Evolutionary conservation across 2,888 invertebrate species (phyloP), one percentile per base, ranked within the genome.

Genomic region (Onthophagus sagittarius): DNA sequence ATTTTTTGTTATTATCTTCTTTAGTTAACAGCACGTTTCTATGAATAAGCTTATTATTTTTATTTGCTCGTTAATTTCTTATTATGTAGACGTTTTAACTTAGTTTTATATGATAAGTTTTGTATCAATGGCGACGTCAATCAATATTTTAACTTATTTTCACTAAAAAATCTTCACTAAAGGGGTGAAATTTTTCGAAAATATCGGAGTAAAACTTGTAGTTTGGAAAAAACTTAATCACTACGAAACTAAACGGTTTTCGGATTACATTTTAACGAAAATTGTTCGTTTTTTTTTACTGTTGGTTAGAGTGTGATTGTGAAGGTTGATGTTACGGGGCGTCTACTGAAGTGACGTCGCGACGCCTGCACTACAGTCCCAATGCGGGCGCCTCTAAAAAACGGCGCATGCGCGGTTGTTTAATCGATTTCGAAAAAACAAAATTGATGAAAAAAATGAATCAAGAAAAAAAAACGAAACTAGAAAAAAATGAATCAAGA

Each of bases 311-410:
- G 39, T 9, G 39, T 53, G 23, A 23, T 2, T 23, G 23, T 53
- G 39, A 9, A 53, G 39, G 39, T 11, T 53, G 39, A n/a, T 73
- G 53, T 63, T 73, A 62, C 76, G 73, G 74, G 23, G 75, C 75
- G 76, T 75, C 78, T 78, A 77, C 76, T 77, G 76, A 62, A 67
- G 63, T 64, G 76, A 71, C 77, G 75, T 77, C 76, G 73, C 77
- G 76, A 75, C 78, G 76, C 75, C 78, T 73, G 76, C 77, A 76
- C 74, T 76, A 75, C 75, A 74, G 72, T 75, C 76, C 73, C 77
- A 73, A 73, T 76, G 75, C 76, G 73, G 74, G 71, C 71, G 72
- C 62, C 63, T 72, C 53, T 23, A 71, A 69, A 71, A 74, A 70
- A 69, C 15, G 33, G 63, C 75, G 75, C 75, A 15, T 63, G 75